A percentile compares a stretch with the other conserved stretches of the same genome.
phyloP scores from a whole-genome alignment of 2,113 vertebrate genomes.

The Miniopterus natalensis region DNA sequence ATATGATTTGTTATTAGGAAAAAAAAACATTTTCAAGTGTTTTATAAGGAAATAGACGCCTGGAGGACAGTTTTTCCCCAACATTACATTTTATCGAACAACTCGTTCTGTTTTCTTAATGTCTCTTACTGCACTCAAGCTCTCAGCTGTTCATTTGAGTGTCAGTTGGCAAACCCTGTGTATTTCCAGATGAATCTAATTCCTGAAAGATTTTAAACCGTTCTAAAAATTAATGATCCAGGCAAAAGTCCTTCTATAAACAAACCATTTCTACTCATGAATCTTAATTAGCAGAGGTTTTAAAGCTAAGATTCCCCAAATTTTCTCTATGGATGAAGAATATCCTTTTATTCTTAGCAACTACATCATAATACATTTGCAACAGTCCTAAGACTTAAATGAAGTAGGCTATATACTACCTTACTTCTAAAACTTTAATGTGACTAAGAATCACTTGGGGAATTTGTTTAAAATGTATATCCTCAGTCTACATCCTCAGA shows the following conservation, averaged over 20 bases:
- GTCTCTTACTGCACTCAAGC: constrained; percentile 57
- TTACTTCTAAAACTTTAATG: constrained; percentile 4
- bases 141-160: constrained; percentile 62
- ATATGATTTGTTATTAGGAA: constrained; percentile 9
- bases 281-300: constrained; percentile 81
- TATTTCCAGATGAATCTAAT: constrained; percentile 71
- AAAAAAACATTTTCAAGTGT: constrained; percentile 60
- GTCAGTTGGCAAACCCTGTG: constrained; percentile 56
- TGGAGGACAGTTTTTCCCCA: constrained; percentile 52
- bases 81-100: constrained; percentile 69
- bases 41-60: constrained; percentile 67
- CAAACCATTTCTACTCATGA: constrained; percentile 77
- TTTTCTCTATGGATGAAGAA: constrained; percentile 49
- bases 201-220: constrained; percentile 75
- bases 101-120: constrained; percentile 43
- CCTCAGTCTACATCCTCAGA: background rate
- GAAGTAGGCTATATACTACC: background rate
- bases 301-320: constrained; percentile 73
- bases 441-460: background rate
- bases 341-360: constrained; percentile 38
- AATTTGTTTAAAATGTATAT: constrained; percentile 34
- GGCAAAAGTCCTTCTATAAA: constrained; percentile 76
- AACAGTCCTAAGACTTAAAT: constrained; percentile 23
- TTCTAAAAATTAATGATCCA: constrained; percentile 79
- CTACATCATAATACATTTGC: constrained; percentile 68